These are phyloP conservation scores for Paracanthobrama guichenoti DNA, from an alignment of 2,113 vertebrate genomes.

Conservation along the genomic window DNA sequence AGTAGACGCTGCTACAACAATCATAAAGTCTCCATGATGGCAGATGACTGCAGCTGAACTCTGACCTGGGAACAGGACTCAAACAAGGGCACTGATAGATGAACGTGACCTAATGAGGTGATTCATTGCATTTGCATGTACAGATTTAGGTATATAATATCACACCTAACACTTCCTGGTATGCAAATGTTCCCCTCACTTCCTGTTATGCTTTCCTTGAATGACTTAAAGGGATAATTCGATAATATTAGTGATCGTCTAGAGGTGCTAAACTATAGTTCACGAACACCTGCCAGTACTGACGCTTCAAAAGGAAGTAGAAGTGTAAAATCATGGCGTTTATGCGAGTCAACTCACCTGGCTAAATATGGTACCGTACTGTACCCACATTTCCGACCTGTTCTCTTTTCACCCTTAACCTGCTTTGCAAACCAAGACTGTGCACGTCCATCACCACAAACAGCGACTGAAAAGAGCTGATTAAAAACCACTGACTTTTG, in stretches of 20 bases:
- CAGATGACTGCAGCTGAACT: conserved; percentile 15
- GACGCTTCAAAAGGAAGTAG: neutral
- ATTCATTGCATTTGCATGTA: neutral
- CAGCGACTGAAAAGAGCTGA: conserved; percentile 65
- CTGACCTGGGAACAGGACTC: conserved; percentile 8
- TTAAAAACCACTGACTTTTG: conserved; percentile 67
- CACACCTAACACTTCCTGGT: neutral
- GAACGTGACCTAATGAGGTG: neutral
- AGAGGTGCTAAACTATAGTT: neutral
- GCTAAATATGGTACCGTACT: neutral
- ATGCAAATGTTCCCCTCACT: neutral
- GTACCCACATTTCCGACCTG: conserved; percentile 16
- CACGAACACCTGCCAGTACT: neutral
- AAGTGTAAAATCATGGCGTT: neutral
- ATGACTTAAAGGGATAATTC: neutral
- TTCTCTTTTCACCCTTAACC: conserved; percentile 57
- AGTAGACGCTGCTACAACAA: conserved; percentile 42
- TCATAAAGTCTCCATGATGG: conserved; percentile 23
- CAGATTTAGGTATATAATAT: neutral
- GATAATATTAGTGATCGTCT: neutral
- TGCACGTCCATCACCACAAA: conserved; percentile 54
- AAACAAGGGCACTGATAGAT: conserved; percentile 5
- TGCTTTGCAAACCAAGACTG: conserved; percentile 60
- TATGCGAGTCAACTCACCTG: neutral
- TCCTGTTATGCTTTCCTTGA: neutral